Percentiles rank a stretch among this genome's conserved stretches.
phyloP scores from a whole-genome alignment of 2,797 vertebrate species.

The Cynopterus sphinx region DNA sequence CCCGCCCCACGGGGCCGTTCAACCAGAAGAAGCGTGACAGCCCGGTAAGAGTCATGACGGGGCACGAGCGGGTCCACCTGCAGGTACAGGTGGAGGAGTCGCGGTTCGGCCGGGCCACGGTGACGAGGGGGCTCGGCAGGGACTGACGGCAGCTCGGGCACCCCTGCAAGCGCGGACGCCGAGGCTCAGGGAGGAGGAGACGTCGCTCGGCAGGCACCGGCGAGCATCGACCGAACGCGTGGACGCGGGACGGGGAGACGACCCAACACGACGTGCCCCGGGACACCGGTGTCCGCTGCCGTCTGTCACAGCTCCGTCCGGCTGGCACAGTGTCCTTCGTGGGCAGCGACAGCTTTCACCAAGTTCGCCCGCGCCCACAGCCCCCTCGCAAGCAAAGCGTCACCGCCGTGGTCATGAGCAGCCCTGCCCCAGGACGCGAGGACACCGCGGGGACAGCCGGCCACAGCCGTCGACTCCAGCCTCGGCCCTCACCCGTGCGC shows the following conservation, averaged over 20 bases:
- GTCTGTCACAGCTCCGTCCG: neutral
- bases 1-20: neutral
- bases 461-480: neutral
- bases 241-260: accelerated
- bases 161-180: neutral
- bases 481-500: neutral
- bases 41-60: neutral
- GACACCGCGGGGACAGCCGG: accelerated
- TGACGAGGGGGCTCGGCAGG: neutral
- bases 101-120: accelerated
- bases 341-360: neutral
- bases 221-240: accelerated
- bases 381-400: neutral
- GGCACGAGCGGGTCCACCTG: neutral
- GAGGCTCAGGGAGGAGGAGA: neutral
- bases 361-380: accelerated
- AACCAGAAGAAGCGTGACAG: neutral
- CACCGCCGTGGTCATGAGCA: neutral
- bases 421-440: neutral
- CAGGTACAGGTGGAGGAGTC: neutral
- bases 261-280: accelerated
- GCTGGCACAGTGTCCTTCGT: neutral
- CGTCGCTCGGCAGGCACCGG: neutral
- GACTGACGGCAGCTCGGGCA: neutral
- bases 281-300: neutral